Conservation (phyloP, 2,113 vertebrate genomes). For the Castor canadensis region DNA sequence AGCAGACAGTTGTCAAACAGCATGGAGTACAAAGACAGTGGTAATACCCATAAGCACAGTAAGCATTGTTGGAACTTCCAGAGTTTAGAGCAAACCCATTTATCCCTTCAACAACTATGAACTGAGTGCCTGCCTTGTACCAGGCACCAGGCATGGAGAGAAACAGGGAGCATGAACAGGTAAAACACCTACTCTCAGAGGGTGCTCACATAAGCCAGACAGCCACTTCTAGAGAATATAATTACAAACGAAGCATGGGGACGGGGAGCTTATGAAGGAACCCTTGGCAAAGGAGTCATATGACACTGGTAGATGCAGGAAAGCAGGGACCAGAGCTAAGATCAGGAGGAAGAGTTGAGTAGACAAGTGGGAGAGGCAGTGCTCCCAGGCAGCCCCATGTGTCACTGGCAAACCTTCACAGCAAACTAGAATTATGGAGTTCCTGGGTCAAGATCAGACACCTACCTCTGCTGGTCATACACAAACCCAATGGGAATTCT, state of each 20-base stretch:
- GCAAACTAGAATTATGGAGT: background rate
- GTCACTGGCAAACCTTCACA: background rate
- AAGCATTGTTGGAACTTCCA: background rate
- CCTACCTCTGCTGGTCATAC: background rate
- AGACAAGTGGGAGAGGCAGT: background rate
- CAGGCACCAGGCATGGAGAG: background rate
- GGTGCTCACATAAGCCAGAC: background rate
- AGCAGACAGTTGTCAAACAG: background rate
- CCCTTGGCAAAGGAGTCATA: background rate
- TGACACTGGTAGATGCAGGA: background rate
- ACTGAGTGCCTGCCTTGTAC: background rate
- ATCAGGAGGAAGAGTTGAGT: background rate
- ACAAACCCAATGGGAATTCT: background rate
- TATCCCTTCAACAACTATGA: background rate
- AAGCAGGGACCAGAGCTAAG: background rate
- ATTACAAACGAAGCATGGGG: conserved; percentile 12
- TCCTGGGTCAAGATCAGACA: background rate
- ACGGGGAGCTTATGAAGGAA: background rate
- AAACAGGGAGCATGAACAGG: background rate
- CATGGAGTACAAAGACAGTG: background rate
- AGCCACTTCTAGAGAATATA: background rate
- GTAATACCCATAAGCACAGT: background rate
- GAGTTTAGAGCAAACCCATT: background rate
- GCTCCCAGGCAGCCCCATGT: background rate
- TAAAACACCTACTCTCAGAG: background rate